Percentiles rank a stretch among this genome's conserved stretches.
Evolutionary conservation across 2,113 vertebrate species (phyloP).

Genomic region (Enhydra lutris): DNA sequence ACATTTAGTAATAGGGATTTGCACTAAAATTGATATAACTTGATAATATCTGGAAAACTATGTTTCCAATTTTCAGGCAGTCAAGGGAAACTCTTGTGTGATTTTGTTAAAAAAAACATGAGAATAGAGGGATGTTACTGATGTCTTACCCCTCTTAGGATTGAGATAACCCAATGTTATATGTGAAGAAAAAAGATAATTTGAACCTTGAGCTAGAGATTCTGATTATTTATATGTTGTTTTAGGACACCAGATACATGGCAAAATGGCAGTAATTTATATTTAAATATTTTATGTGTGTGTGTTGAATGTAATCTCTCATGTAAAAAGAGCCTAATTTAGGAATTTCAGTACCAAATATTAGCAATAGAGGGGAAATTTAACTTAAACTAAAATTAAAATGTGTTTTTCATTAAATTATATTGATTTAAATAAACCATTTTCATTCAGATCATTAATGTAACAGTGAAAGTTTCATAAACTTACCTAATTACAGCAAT

Average conservation of each 20-base stretch:
- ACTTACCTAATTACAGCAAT: slow-evolving; percentile 52
- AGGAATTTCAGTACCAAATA: slow-evolving; percentile 38
- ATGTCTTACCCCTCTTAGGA: not conserved
- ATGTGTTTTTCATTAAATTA: slow-evolving; percentile 36
- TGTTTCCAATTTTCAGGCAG: not conserved
- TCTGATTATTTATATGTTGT: not conserved
- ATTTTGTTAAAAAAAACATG: not conserved
- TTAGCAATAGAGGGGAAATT: slow-evolving; percentile 30
- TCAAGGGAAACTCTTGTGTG: not conserved
- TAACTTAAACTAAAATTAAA: slow-evolving; percentile 39
- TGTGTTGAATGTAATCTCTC: not conserved
- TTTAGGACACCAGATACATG: not conserved
- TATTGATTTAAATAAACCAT: slow-evolving; percentile 48
- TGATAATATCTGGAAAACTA: not conserved
- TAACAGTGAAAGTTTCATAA: slow-evolving; percentile 33
- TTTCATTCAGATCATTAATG: slow-evolving; percentile 50
- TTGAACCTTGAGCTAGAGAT: not conserved
- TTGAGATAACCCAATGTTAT: not conserved
- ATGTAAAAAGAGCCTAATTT: not conserved
- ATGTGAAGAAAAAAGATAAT: not conserved
- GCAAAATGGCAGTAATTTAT: slow-evolving; percentile 16
- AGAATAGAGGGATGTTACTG: not conserved
- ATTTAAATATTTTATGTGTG: not conserved
- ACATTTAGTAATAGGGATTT: not conserved
- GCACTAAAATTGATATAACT: not conserved